These are phyloP conservation scores for Caenorhabditis japonica DNA, from an alignment of 2,888 invertebrate genomes.

Conservation along the genomic window DNA sequence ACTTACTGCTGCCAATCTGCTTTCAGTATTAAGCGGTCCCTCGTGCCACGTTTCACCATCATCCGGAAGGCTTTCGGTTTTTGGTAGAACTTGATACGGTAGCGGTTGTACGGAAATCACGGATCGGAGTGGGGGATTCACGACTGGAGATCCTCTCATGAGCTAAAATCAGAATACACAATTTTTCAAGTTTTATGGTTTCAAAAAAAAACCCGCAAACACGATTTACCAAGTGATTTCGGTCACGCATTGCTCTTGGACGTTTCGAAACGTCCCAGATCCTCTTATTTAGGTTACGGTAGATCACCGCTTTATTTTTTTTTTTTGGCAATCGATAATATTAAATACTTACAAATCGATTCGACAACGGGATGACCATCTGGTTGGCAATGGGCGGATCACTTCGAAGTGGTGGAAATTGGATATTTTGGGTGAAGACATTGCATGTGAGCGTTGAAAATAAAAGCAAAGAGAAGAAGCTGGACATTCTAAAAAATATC, in stretches of 20 bases:
- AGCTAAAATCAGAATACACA: slow-evolving; percentile 7
- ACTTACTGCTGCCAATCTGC: slow-evolving; percentile 33
- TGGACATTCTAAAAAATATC: slow-evolving; percentile 15
- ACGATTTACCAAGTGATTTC: no score
- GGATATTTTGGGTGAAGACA: slow-evolving; percentile 13
- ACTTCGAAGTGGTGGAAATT: slow-evolving; percentile 14
- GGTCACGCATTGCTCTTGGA: no score
- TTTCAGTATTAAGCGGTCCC: slow-evolving; percentile 20
- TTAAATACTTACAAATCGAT: slow-evolving; percentile 29
- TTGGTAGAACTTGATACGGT: slow-evolving; percentile 32
- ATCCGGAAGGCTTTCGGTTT: slow-evolving; percentile 10
- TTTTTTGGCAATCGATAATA: neutral
- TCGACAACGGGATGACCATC: slow-evolving; percentile 29
- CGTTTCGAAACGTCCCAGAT: no score
- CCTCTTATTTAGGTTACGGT: no score
- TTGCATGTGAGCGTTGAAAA: no score
- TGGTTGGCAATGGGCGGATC: slow-evolving; percentile 3
- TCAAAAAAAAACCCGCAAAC: neutral
- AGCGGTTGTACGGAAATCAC: slow-evolving; percentile 1
- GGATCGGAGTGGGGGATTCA: neutral
- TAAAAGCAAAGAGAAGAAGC: neutral
- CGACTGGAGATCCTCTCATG: slow-evolving; percentile 13
- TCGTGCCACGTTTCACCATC: slow-evolving; percentile 44
- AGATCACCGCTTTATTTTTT: neutral
- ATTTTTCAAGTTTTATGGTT: no score